Evolutionary conservation across 1,140 invertebrate species (phyloP).

Genomic region (Pteromalus puparum): DNA sequence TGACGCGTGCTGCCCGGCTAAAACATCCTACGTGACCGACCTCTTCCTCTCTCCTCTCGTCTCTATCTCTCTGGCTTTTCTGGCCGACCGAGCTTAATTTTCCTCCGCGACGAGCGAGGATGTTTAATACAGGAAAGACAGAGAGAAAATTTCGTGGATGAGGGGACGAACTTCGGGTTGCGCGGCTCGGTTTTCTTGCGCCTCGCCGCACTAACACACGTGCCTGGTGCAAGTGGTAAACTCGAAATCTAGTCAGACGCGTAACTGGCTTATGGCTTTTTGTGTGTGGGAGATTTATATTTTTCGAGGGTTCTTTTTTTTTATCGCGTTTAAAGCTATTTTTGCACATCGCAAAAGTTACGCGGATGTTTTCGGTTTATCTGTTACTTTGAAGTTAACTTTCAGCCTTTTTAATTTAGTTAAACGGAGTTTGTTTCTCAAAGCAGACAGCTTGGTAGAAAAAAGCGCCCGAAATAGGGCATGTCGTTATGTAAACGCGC

Average conservation of each 20-base stretch:
- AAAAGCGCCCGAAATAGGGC: too few relatives aligned
- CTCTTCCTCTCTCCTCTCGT: neutral
- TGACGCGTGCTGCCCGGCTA: constrained; percentile 25
- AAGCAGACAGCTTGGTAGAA: too few relatives aligned
- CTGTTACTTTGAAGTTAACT: too few relatives aligned
- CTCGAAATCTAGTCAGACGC: constrained; percentile 26
- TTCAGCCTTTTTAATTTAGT: too few relatives aligned
- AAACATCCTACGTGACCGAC: constrained; percentile 49
- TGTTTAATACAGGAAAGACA: neutral
- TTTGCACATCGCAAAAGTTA: too few relatives aligned
- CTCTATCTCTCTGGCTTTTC: constrained; percentile 12
- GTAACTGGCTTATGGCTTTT: constrained; percentile 18
- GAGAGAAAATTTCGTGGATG: neutral
- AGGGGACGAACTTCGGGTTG: neutral
- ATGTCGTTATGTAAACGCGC: too few relatives aligned
- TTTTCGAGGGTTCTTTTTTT: too few relatives aligned
- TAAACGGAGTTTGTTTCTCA: too few relatives aligned
- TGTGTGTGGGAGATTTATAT: neutral
- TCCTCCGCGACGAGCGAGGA: constrained; percentile 1
- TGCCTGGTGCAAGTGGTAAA: constrained; percentile 24
- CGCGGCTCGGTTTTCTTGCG: constrained; percentile 22
- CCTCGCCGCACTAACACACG: neutral
- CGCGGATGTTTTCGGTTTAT: too few relatives aligned
- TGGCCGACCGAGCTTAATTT: constrained; percentile 41
- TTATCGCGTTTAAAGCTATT: too few relatives aligned